These are phyloP conservation scores for Nesoenas mayeri DNA, from an alignment of 2,113 vertebrate species.

Conservation along the genomic window DNA sequence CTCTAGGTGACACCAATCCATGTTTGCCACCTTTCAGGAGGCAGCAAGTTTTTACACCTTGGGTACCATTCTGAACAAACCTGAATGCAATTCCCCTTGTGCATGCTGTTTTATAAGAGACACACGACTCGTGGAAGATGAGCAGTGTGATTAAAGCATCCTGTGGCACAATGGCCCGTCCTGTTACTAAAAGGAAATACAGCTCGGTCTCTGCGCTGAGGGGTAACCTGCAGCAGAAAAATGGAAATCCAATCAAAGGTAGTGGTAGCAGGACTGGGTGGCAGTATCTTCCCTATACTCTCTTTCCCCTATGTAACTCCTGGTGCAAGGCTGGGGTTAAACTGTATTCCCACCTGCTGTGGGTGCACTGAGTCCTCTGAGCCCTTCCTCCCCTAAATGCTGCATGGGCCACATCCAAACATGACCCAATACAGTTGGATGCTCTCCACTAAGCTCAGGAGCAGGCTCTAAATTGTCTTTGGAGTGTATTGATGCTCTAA, in stretches of 20 bases:
- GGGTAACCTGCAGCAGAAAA: neutral
- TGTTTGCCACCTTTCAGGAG: neutral
- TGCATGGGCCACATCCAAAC: neutral
- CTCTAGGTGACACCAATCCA: neutral
- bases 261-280: neutral
- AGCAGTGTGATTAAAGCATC: neutral
- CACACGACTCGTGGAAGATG: rapidly evolving
- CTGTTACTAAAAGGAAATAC: neutral
- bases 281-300: rapidly evolving
- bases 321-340: neutral
- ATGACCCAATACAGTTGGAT: neutral
- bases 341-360: rapidly evolving
- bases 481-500: rapidly evolving
- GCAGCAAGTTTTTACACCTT: neutral
- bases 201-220: neutral
- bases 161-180: neutral
- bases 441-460: neutral
- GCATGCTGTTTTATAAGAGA: neutral
- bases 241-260: neutral
- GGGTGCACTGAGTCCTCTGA: neutral
- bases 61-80: too few species aligned
- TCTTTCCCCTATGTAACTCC: neutral
- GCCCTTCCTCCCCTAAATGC: neutral
- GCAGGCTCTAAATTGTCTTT: rapidly evolving
- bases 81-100: neutral